phyloP scores from a whole-genome alignment of 2,113 vertebrate genomes.

The Phaetusa simplex region DNA sequence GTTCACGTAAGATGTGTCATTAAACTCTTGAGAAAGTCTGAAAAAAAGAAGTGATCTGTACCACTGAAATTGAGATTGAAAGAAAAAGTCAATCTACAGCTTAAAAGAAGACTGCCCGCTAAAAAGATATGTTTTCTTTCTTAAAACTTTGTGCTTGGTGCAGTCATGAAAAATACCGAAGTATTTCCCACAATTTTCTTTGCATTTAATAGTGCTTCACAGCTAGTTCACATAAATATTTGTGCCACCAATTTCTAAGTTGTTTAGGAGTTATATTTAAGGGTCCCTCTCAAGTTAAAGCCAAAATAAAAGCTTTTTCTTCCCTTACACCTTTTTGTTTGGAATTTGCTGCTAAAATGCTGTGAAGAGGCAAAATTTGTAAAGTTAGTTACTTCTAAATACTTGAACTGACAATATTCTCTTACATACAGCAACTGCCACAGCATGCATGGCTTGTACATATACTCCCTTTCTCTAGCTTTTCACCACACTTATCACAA shows the following conservation, averaged over 20 bases:
- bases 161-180: not conserved
- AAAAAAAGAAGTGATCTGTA: not conserved
- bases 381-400: not conserved
- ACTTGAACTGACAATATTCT: not conserved
- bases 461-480: not conserved
- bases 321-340: not conserved
- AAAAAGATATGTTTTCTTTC: not conserved
- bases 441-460: not conserved
- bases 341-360: not conserved
- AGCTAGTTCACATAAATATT: not conserved
- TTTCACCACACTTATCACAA: not conserved
- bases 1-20: not conserved
- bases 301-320: not conserved
- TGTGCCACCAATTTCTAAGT: not conserved
- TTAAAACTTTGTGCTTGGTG: not conserved
- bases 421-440: not conserved
- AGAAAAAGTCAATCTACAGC: not conserved
- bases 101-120: not conserved
- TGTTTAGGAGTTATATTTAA: not conserved
- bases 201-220: not conserved
- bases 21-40: not conserved
- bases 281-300: not conserved
- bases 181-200: not conserved
- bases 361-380: not conserved
- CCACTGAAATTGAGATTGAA: not conserved